Conservation (phyloP, 1,140 invertebrate species). For the Harlomillsia oculata region DNA sequence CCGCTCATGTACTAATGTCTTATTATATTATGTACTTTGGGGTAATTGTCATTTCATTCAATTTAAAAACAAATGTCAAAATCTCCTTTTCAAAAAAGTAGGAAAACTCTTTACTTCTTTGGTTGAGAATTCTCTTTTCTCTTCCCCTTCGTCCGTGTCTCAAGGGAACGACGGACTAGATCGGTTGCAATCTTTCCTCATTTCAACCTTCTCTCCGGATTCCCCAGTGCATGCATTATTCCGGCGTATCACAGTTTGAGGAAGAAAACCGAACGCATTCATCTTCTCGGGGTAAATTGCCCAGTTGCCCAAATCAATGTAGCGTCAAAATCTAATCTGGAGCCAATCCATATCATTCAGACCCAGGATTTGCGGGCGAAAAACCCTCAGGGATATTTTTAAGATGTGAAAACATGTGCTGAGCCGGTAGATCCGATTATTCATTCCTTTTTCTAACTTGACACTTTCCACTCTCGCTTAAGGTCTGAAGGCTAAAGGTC, state of each 20-base stretch:
- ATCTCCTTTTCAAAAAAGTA: no score
- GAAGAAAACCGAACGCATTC: constrained; percentile 17
- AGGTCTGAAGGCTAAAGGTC: not conserved
- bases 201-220: constrained; percentile 16
- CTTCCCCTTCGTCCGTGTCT: no score
- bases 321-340: constrained; percentile 15
- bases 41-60: no score
- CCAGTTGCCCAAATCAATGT: constrained; percentile 15
- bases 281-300: constrained; percentile 20
- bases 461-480: not conserved
- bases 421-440: not conserved
- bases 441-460: not conserved
- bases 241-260: constrained; percentile 13
- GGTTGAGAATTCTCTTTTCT: no score
- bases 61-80: no score
- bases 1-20: no score
- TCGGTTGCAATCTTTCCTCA: constrained; percentile 24
- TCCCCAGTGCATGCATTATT: constrained; percentile 22
- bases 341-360: constrained; percentile 10
- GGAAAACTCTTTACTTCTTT: not conserved
- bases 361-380: no score
- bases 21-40: no score
- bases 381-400: no score
- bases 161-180: constrained; percentile 11
- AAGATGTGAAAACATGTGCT: not conserved